Conservation (phyloP, 35 echinoderm and acorn worm species). For the Hemicentrotus pulcherrimus region DNA sequence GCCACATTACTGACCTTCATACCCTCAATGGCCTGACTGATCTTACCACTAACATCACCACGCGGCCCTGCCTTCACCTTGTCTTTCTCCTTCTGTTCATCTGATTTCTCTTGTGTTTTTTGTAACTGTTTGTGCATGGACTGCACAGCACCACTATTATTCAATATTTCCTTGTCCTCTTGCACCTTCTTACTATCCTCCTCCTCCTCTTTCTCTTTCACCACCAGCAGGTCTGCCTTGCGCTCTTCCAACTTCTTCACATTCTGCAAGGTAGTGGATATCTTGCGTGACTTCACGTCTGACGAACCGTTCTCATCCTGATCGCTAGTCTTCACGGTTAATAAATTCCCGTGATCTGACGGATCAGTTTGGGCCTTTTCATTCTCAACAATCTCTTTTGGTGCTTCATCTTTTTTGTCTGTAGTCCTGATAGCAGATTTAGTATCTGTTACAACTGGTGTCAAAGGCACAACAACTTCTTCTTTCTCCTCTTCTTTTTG, state of each 20-base stretch:
- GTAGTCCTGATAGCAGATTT: constrained; percentile 13
- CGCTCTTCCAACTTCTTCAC: neutral
- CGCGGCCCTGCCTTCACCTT: constrained; percentile 9
- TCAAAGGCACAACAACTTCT: constrained; percentile 23
- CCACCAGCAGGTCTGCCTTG: constrained; percentile 25
- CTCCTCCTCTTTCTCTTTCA: constrained; percentile 25
- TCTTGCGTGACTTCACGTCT: constrained; percentile 37
- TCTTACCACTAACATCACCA: constrained; percentile 76
- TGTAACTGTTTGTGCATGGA: constrained; percentile 78
- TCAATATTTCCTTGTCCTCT: constrained; percentile 50
- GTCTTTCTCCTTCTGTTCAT: neutral
- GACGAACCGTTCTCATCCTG: neutral
- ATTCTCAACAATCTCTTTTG: constrained; percentile 22
- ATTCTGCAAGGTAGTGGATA: constrained; percentile 50
- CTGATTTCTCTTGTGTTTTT: constrained; percentile 45
- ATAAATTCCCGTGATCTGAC: constrained; percentile 47
- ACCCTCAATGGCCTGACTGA: constrained; percentile 61
- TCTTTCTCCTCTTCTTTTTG: neutral
- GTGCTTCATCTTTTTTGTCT: neutral
- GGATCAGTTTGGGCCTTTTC: constrained; percentile 47
- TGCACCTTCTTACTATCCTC: neutral
- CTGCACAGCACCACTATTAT: constrained; percentile 75
- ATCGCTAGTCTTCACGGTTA: neutral
- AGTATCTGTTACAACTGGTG: neutral
- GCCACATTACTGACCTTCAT: constrained; percentile 51